Conservation (phyloP, 2,797 vertebrate species). For the Coreius guichenoti region DNA sequence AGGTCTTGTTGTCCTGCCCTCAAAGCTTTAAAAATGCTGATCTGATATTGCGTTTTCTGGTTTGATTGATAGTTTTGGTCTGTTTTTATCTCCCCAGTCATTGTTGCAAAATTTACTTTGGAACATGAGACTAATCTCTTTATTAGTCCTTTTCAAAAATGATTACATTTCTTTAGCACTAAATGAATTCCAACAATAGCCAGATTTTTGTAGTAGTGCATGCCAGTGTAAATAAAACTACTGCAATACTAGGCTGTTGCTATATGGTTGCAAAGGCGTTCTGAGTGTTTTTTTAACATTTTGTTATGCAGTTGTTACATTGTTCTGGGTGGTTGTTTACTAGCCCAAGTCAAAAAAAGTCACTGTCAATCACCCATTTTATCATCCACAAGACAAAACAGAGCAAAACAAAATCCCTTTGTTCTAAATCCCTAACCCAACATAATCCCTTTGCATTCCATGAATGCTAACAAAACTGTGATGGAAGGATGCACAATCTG, state of each 20-base stretch:
- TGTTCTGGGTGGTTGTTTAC: not conserved
- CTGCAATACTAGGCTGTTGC: not conserved
- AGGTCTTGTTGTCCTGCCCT: not conserved
- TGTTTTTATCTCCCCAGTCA: not conserved
- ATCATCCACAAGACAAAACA: not conserved
- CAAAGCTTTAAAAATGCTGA: not conserved
- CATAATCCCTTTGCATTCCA: not conserved
- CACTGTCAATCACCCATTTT: not conserved
- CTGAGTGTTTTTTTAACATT: not conserved
- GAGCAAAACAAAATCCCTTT: not conserved
- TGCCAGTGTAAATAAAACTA: not conserved
- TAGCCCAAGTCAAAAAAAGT: not conserved
- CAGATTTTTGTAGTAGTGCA: not conserved
- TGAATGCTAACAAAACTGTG: not conserved
- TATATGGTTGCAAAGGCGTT: not conserved
- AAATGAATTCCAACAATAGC: not conserved
- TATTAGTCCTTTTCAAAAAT: not conserved
- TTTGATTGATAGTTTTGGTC: not conserved
- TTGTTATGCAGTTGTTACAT: not conserved
- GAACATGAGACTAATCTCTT: not conserved
- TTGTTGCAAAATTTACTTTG: not conserved
- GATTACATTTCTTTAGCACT: not conserved
- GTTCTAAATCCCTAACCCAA: not conserved
- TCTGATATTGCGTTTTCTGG: not conserved
- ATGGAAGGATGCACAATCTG: not conserved